Base-by-base conservation (phyloP, 2,888 invertebrate genomes). In the Aporophyla lueneburgensis region DNA sequence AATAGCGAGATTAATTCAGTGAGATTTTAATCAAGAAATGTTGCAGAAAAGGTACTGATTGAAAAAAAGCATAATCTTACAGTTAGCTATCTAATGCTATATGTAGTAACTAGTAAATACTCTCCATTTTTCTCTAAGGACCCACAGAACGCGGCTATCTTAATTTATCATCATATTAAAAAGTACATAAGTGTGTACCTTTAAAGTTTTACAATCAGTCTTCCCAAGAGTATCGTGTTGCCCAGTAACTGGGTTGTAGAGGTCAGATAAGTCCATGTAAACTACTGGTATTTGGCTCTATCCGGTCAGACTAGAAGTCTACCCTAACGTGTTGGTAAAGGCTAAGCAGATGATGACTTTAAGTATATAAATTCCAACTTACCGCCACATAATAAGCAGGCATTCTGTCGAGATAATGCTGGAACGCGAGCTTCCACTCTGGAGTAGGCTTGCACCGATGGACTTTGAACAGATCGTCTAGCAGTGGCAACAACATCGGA, bases 321-420 rank as follows among this genome's bases (percentile, higher is more conserved):
- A n/a, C n/a, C n/a, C n/a, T n/a, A n/a, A n/a, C n/a, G n/a, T n/a
- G n/a, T n/a, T n/a, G n/a, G n/a, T n/a, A n/a, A n/a, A 49, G 49
- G 14, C 33, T 33, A 3, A 3, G 33, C 33, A 33, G 33, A 33
- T 33, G 33, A 33, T 33, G 33, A 33, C 33, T 63, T 24, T 24
- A 63, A 10, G 6, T 61, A 7, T 19, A 66, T 33, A 0, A 21
- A 51, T 51, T 66, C 9, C 12, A 40, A 88, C 89, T 96, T 92
- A 98, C 98, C 88, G 97, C 97, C 71, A 98, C 98, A 95, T 99
- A 99, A 94, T 99, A 99, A 7, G 99, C 98, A 19, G 99, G 99
- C 97, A 99, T 99, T n/a, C 99, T 98, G 88, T 99, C 98, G 88
- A 99, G 97, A 92, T 99, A 99, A 93, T 98, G 98, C 88, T 99